phyloP scores from a whole-genome alignment of 1,140 invertebrate species.

The Probaryconus sp. region DNA sequence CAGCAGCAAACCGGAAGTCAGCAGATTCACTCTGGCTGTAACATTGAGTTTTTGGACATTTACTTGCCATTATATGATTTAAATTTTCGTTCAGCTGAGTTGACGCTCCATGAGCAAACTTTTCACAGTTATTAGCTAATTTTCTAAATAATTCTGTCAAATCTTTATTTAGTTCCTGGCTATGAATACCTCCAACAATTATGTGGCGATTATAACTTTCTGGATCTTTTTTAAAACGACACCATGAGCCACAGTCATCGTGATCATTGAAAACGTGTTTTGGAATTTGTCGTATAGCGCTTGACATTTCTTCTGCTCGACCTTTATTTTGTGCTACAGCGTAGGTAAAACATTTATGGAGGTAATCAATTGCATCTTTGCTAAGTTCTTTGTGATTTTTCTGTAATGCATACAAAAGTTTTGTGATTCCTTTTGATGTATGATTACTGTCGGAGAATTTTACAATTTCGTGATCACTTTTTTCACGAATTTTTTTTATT shows the following conservation, averaged over 20 bases:
- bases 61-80: conserved; percentile 7
- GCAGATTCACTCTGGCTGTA: conserved; percentile 2
- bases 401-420: conserved; percentile 13
- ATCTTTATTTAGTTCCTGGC: not conserved
- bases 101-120: conserved; percentile 10
- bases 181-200: not conserved
- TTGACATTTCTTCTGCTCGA: conserved; percentile 12
- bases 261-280: conserved; percentile 35
- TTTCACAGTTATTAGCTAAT: conserved; percentile 1
- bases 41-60: conserved; percentile 2
- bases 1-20: conserved; percentile 16
- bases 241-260: conserved; percentile 32
- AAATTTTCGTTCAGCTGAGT: conserved; percentile 17
- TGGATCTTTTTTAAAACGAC: conserved; percentile 22
- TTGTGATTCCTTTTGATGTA: conserved; percentile 14
- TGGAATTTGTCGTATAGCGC: conserved; percentile 12
- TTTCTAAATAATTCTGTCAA: not conserved
- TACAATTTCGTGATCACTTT: conserved; percentile 3
- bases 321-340: conserved; percentile 42
- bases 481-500: conserved; percentile 14
- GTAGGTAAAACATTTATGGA: conserved; percentile 38
- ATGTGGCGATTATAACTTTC: not conserved
- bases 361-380: conserved; percentile 33
- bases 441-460: conserved; percentile 40
- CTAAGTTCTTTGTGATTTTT: conserved; percentile 31